A percentile compares a stretch with the other conserved stretches of the same genome.
Evolutionary conservation across 2,888 invertebrate species (phyloP).

Genomic region (Choristoneura rosaceana): DNA sequence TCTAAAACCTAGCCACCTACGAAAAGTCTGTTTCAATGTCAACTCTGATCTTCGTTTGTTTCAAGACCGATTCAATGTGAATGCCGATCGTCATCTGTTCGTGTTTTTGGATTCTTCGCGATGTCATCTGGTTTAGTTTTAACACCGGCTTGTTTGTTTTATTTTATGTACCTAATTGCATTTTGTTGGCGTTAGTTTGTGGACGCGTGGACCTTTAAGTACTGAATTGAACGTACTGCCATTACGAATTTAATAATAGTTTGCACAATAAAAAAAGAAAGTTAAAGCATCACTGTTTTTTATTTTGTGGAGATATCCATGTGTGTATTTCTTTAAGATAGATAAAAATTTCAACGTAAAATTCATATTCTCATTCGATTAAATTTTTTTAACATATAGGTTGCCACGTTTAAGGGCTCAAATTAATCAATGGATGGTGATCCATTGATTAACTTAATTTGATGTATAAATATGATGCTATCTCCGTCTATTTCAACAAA

Average conservation of each 20-base stretch:
- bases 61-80: not conserved
- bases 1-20: slow-evolving; percentile 55
- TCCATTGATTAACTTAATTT: too few relatives aligned
- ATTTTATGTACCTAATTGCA: slow-evolving; percentile 37
- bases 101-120: not conserved
- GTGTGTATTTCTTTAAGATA: too few relatives aligned
- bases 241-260: slow-evolving; percentile 59
- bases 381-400: too few relatives aligned
- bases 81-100: not conserved
- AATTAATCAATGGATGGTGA: too few relatives aligned
- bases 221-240: slow-evolving; percentile 53
- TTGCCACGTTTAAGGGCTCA: too few relatives aligned
- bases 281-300: slow-evolving; percentile 11
- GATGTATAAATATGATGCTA: too few relatives aligned
- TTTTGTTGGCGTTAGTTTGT: slow-evolving; percentile 13
- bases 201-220: slow-evolving; percentile 45
- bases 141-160: not conserved
- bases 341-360: too few relatives aligned
- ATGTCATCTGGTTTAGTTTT: not conserved
- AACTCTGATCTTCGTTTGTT: slow-evolving; percentile 6
- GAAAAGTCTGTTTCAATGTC: not conserved
- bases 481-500: too few relatives aligned
- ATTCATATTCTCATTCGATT: too few relatives aligned
- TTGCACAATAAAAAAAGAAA: slow-evolving; percentile 48
- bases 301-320: not conserved